phyloP scores from a whole-genome alignment of 2,113 vertebrate species.

The Aplodontia rufa region DNA sequence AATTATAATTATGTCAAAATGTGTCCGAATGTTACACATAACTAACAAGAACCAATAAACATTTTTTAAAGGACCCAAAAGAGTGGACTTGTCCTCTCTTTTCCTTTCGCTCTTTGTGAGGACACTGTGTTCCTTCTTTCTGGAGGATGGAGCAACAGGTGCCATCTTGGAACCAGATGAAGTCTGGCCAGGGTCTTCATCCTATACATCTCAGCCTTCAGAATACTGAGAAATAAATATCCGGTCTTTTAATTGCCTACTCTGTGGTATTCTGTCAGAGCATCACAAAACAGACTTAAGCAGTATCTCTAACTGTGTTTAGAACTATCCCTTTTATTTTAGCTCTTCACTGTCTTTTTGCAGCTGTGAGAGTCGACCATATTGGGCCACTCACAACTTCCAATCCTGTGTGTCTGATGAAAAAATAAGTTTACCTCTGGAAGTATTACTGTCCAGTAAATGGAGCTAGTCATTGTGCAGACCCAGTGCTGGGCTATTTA shows the following conservation, averaged over 20 bases:
- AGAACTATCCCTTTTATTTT: background rate
- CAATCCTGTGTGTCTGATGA: background rate
- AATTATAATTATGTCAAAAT: too few relatives aligned
- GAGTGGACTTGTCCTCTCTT: background rate
- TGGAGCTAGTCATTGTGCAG: background rate
- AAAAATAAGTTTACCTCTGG: conserved; percentile 6
- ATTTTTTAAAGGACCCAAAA: background rate
- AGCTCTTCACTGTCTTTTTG: background rate
- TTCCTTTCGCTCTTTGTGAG: background rate
- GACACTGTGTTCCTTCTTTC: accelerated
- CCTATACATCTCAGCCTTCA: background rate
- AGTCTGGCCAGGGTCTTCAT: background rate
- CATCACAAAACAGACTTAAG: background rate
- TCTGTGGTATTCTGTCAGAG: background rate
- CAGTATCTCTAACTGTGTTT: background rate
- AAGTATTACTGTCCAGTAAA: background rate
- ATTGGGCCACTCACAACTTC: too few relatives aligned
- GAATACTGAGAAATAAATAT: background rate
- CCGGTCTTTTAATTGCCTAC: background rate
- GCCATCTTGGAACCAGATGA: background rate
- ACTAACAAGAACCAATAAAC: background rate
- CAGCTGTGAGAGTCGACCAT: background rate
- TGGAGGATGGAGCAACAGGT: background rate
- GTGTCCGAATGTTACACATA: too few relatives aligned
- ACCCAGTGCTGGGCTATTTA: conserved; percentile 13